Conservation (phyloP, 2,888 invertebrate species). For the Pseudeuparius sepicola region DNA sequence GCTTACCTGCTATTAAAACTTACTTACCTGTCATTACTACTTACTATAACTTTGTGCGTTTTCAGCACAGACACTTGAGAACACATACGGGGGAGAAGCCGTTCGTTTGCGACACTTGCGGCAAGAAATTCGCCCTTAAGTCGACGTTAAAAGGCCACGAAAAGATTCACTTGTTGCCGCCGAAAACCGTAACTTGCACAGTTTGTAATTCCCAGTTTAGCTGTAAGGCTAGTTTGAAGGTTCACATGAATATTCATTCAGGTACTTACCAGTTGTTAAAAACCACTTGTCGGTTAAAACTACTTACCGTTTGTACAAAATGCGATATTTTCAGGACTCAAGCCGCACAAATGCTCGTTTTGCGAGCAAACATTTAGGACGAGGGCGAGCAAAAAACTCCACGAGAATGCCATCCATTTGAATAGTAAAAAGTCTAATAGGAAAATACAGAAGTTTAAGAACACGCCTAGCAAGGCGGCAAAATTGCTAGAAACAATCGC, state of each 20-base stretch:
- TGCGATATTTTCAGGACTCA: slow-evolving; percentile 20
- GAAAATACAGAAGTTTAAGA: no score
- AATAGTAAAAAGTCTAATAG: slow-evolving; percentile 16
- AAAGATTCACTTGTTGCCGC: slow-evolving; percentile 45
- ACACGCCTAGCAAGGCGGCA: slow-evolving; percentile 1
- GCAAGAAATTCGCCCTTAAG: slow-evolving; percentile 52
- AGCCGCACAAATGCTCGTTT: slow-evolving; percentile 36
- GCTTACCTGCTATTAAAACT: no score
- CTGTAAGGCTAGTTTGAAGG: slow-evolving; percentile 54
- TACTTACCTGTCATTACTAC: slow-evolving; percentile 46
- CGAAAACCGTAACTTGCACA: slow-evolving; percentile 49
- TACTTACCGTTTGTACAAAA: background rate
- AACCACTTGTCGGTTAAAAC: background rate
- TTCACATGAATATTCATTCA: slow-evolving; percentile 57
- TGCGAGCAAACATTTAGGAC: slow-evolving; percentile 56
- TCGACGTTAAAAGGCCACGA: slow-evolving; percentile 54
- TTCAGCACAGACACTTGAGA: slow-evolving; percentile 49
- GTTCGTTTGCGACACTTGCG: slow-evolving; percentile 46
- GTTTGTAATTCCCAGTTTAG: slow-evolving; percentile 53
- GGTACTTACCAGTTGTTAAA: slow-evolving; percentile 31
- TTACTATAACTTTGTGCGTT: no score
- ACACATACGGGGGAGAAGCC: slow-evolving; percentile 62
- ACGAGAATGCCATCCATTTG: slow-evolving; percentile 42
- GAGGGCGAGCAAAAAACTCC: slow-evolving; percentile 54
- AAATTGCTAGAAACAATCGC: no score